Percentiles rank a stretch among this genome's conserved stretches.
Conservation (phyloP, 2,888 invertebrate species). For the Drosophila ustulata region DNA sequence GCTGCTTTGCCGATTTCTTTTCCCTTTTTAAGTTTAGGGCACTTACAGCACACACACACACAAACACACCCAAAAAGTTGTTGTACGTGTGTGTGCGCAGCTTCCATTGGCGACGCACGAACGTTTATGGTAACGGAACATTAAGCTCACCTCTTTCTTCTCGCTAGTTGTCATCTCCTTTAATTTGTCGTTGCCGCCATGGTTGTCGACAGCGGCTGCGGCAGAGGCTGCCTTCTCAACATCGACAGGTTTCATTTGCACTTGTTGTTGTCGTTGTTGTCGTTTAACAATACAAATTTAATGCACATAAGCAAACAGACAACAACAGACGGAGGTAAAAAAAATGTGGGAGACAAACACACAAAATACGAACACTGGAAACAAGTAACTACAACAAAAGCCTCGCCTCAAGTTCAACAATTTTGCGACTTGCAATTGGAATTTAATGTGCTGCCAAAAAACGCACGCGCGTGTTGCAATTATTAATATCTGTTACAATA, state of each 20-base stretch:
- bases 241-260: conserved; percentile 30
- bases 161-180: conserved; percentile 29
- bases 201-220: neutral
- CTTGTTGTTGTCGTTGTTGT: conserved; percentile 13
- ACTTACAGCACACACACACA: neutral
- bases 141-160: conserved; percentile 40
- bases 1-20: conserved; percentile 42
- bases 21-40: conserved; percentile 46
- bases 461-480: conserved; percentile 53
- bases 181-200: conserved; percentile 12
- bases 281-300: conserved; percentile 11
- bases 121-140: conserved; percentile 44
- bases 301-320: conserved; percentile 21
- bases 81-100: conserved; percentile 7
- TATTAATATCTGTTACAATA: conserved; percentile 12
- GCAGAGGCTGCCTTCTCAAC: conserved; percentile 1
- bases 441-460: conserved; percentile 54
- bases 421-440: conserved; percentile 55
- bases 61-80: neutral
- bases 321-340: conserved; percentile 8
- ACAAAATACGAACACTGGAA: conserved; percentile 12
- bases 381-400: conserved; percentile 13
- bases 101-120: conserved; percentile 20
- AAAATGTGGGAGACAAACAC: neutral
- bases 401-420: conserved; percentile 32